Evolutionary conservation across 2,797 vertebrate species (phyloP).

Genomic region (Cirrhinus mrigala): DNA sequence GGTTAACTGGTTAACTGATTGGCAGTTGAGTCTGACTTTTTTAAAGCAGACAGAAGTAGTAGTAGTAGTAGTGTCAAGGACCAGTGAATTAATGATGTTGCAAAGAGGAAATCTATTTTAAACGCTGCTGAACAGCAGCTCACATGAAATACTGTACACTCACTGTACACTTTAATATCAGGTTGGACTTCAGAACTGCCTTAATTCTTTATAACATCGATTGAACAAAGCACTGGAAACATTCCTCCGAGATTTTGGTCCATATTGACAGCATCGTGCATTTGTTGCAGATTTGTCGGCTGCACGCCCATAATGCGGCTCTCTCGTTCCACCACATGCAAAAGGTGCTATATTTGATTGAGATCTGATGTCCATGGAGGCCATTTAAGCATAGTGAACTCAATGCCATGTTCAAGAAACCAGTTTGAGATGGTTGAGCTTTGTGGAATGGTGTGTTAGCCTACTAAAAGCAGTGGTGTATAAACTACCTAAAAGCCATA

Average conservation of each 20-base stretch:
- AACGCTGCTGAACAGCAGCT: constrained; percentile 24
- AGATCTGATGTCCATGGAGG: background rate
- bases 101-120: constrained; percentile 37
- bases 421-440: no score
- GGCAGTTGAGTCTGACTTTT: background rate
- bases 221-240: background rate
- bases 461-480: background rate
- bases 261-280: constrained; percentile 47
- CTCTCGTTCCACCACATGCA: background rate
- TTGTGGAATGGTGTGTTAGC: background rate
- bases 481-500: no score
- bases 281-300: constrained; percentile 57
- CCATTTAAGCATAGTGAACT: no score
- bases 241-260: constrained; percentile 7
- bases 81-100: constrained; percentile 12
- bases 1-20: background rate
- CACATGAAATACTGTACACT: no score
- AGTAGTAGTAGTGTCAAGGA: background rate
- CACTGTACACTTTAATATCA: background rate
- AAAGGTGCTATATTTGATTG: background rate
- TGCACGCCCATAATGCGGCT: constrained; percentile 44
- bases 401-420: no score
- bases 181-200: background rate
- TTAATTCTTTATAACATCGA: background rate
- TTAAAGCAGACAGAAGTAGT: background rate